Percentiles rank a stretch among this genome's conserved stretches.
Evolutionary conservation across 1,140 invertebrate genomes (phyloP).

Genomic region (Dreissena polymorpha): DNA sequence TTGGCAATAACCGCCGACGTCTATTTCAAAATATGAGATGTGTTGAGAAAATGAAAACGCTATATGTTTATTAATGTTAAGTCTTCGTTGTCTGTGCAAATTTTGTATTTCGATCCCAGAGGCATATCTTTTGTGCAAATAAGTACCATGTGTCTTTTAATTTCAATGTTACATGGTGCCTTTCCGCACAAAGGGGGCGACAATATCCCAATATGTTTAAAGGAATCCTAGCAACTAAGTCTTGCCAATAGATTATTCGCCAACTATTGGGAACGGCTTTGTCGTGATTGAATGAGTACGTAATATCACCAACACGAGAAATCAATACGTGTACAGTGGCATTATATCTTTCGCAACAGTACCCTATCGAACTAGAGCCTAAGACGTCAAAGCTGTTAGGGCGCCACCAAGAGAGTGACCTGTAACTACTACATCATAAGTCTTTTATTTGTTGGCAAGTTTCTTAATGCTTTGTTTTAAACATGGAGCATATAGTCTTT

Average conservation of each 20-base stretch:
- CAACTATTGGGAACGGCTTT: slow-evolving; percentile 16
- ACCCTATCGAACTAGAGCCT: background rate
- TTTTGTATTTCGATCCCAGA: too few relatives aligned
- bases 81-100: too few relatives aligned
- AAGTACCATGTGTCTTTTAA: too few relatives aligned
- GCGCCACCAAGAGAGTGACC: slow-evolving; percentile 45
- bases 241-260: slow-evolving; percentile 3
- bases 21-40: too few relatives aligned
- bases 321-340: slow-evolving; percentile 31
- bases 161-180: too few relatives aligned
- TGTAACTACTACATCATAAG: slow-evolving; percentile 26
- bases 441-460: background rate
- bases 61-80: too few relatives aligned
- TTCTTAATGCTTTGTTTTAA: background rate
- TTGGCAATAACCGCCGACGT: too few relatives aligned
- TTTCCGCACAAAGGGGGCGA: too few relatives aligned
- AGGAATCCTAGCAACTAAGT: slow-evolving; percentile 16
- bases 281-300: slow-evolving; percentile 16
- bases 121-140: too few relatives aligned
- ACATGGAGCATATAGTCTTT: background rate
- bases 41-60: too few relatives aligned
- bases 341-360: background rate
- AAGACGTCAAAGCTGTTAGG: slow-evolving; percentile 7
- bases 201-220: too few relatives aligned
- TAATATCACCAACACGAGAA: slow-evolving; percentile 34